Percentiles rank a stretch among this genome's conserved stretches.
Conservation (phyloP, 2,888 invertebrate species). For the Baccha elongata region DNA sequence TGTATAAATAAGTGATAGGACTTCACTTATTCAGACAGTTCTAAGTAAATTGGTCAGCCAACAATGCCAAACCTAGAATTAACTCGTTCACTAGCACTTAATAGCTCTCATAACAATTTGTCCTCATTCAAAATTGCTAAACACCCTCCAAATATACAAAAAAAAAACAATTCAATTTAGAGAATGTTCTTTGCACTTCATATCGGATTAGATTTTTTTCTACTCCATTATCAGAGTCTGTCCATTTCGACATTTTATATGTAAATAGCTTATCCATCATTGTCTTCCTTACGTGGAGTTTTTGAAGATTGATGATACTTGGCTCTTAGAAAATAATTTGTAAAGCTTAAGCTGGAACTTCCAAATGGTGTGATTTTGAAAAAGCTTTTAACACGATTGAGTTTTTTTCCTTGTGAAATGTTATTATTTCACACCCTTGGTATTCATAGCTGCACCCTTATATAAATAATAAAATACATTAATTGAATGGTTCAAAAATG, state of each 20-base stretch:
- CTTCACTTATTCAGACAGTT: no score
- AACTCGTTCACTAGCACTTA: background rate
- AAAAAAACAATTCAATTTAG: conserved; percentile 12
- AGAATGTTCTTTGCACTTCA: background rate
- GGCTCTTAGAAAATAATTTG: background rate
- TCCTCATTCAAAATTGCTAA: no score
- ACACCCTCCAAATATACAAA: no score
- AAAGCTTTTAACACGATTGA: conserved; percentile 2
- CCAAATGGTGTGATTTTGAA: background rate
- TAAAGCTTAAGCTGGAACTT: background rate
- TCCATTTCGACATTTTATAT: background rate
- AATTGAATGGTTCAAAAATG: background rate
- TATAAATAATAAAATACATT: background rate
- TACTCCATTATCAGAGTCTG: background rate
- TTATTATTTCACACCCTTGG: background rate
- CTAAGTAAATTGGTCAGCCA: no score
- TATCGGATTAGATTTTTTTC: conserved; percentile 9
- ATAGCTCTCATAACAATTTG: no score
- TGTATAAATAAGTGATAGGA: no score
- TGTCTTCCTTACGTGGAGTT: background rate
- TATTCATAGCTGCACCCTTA: background rate
- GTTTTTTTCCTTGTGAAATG: background rate
- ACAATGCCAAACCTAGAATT: background rate
- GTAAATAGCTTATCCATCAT: conserved; percentile 3
- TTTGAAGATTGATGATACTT: conserved; percentile 21